Evolutionary conservation across 2,888 invertebrate species (phyloP).

Genomic region (Eristalinus aeneus): DNA sequence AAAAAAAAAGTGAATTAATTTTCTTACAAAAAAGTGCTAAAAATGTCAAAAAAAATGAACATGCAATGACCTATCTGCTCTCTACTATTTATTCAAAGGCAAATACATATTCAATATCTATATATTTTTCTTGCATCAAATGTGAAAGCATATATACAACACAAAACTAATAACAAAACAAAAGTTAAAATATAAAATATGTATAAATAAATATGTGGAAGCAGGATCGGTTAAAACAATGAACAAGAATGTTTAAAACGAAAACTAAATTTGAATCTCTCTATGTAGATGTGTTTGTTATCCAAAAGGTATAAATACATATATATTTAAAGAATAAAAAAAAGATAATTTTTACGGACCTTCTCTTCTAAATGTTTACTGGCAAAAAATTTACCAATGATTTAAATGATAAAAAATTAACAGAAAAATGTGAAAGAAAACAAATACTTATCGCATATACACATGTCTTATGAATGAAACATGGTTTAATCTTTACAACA

Average conservation of each 20-base stretch:
- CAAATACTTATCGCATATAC: slow-evolving; percentile 48
- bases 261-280: slow-evolving; percentile 22
- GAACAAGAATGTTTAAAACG: slow-evolving; percentile 68
- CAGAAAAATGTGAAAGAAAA: not conserved
- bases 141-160: slow-evolving; percentile 9
- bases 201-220: slow-evolving; percentile 77
- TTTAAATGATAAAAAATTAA: not conserved
- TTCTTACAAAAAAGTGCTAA: slow-evolving; percentile 9
- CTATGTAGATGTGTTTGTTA: slow-evolving; percentile 29
- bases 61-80: slow-evolving; percentile 56
- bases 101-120: slow-evolving; percentile 65
- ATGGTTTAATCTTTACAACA: slow-evolving; percentile 68
- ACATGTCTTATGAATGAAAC: slow-evolving; percentile 71
- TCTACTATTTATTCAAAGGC: slow-evolving; percentile 71
- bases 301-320: slow-evolving; percentile 34
- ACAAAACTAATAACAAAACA: slow-evolving; percentile 20
- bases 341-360: slow-evolving; percentile 46
- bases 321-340: not conserved
- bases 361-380: slow-evolving; percentile 59
- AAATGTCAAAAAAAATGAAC: slow-evolving; percentile 66
- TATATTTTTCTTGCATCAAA: slow-evolving; percentile 53
- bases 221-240: slow-evolving; percentile 80
- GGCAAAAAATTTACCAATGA: slow-evolving; percentile 34
- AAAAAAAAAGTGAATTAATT: not conserved
- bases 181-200: slow-evolving; percentile 58